Conservation (phyloP, 2,797 vertebrate genomes). For the Pelodytes ibericus region DNA sequence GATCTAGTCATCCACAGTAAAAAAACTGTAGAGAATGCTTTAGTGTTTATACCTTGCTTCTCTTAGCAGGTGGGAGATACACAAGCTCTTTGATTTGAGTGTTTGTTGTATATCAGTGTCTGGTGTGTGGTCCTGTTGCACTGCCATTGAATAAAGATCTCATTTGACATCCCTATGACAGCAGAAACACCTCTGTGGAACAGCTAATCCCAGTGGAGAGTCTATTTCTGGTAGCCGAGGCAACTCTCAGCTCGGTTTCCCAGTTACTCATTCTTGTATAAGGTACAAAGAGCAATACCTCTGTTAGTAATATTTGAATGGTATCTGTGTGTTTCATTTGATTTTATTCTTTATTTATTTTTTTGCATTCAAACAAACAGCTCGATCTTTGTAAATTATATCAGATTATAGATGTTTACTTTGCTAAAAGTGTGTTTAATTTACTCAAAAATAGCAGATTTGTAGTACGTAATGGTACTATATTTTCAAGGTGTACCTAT, state of each 20-base stretch:
- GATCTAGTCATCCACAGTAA: too few species aligned
- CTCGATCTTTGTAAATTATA: too few species aligned
- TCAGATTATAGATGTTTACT: too few species aligned
- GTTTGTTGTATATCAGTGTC: too few species aligned
- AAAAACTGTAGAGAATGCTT: too few species aligned
- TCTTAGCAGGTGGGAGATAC: too few species aligned
- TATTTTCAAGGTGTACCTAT: too few species aligned
- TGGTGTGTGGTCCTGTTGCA: slow-evolving; percentile 8
- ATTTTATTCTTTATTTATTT: not conserved
- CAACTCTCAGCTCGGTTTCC: not conserved
- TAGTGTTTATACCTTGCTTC: too few species aligned
- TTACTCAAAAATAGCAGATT: too few species aligned
- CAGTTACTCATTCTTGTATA: slow-evolving; percentile 18
- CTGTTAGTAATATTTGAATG: not conserved
- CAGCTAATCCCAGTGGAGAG: slow-evolving; percentile 40
- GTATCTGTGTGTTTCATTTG: not conserved
- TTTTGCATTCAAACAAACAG: not conserved
- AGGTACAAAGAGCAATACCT: not conserved
- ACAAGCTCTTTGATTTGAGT: too few species aligned
- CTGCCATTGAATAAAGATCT: not conserved
- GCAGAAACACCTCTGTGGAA: slow-evolving; percentile 22
- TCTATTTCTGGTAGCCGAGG: slow-evolving; percentile 28
- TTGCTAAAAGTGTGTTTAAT: too few species aligned
- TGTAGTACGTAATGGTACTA: too few species aligned
- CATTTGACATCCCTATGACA: not conserved